Evolutionary conservation across 1,140 invertebrate genomes (phyloP).

Genomic region (Archivesica marissinica): DNA sequence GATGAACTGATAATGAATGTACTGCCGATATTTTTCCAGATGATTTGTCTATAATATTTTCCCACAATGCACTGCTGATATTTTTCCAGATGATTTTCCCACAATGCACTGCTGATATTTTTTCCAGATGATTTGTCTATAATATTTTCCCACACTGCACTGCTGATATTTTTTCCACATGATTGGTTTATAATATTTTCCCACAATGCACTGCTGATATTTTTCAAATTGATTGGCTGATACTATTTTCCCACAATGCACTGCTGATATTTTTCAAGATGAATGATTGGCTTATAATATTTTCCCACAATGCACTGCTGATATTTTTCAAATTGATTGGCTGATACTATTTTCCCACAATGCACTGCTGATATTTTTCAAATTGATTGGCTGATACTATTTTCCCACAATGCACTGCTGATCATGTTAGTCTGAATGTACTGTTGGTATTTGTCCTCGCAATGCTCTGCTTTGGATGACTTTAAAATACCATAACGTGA

Average conservation of each 20-base stretch:
- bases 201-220: neutral
- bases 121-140: neutral
- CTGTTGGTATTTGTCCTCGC: too few relatives aligned
- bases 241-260: neutral
- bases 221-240: neutral
- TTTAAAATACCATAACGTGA: too few relatives aligned
- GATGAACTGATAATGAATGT: too few relatives aligned
- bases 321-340: neutral
- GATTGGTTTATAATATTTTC: too few relatives aligned
- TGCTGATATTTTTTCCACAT: neutral
- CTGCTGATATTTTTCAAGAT: neutral
- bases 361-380: neutral
- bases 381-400: too few relatives aligned
- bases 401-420: neutral
- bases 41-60: neutral
- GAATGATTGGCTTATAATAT: too few relatives aligned
- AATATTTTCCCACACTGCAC: neutral
- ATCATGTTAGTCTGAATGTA: too few relatives aligned
- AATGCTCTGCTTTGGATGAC: too few relatives aligned
- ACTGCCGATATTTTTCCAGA: neutral
- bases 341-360: neutral
- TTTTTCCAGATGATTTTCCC: neutral
- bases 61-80: neutral
- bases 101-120: neutral
- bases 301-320: neutral